Evolutionary conservation across 64 coral and sea anemone species (phyloP).

Genomic region (Dendronephthya gigantea): DNA sequence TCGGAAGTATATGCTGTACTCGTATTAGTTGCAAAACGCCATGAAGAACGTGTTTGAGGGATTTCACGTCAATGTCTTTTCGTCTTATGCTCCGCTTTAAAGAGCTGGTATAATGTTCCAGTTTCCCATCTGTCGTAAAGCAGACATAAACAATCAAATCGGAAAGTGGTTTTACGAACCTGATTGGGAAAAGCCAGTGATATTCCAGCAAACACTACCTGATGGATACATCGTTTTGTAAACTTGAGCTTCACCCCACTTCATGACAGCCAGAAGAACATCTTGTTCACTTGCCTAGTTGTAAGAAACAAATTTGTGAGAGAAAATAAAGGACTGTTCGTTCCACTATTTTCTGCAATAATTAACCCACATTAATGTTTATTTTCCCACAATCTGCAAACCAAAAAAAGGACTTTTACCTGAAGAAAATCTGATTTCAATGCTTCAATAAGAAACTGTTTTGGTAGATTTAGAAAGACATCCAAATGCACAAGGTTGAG

Average conservation of each 20-base stretch:
- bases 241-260: constrained; percentile 85
- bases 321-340: neutral
- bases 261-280: constrained; percentile 65
- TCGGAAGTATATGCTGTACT: constrained; percentile 69
- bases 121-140: neutral
- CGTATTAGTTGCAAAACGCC: constrained; percentile 67
- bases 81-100: constrained; percentile 57
- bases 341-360: too few species aligned
- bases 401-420: constrained; percentile 29
- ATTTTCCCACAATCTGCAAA: too few species aligned
- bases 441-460: constrained; percentile 59
- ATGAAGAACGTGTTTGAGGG: constrained; percentile 47
- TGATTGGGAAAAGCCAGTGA: too few species aligned
- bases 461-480: constrained; percentile 54
- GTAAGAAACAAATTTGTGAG: neutral
- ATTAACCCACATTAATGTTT: too few species aligned
- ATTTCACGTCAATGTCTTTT: constrained; percentile 62
- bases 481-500: constrained; percentile 72
- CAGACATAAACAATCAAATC: too few species aligned
- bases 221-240: constrained; percentile 37
- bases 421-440: constrained; percentile 92
- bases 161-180: too few species aligned
- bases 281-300: constrained; percentile 86
- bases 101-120: neutral
- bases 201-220: neutral